These are phyloP conservation scores for Melanogrammus aeglefinus DNA, from an alignment of 2,797 vertebrate species.

Conservation along the genomic window DNA sequence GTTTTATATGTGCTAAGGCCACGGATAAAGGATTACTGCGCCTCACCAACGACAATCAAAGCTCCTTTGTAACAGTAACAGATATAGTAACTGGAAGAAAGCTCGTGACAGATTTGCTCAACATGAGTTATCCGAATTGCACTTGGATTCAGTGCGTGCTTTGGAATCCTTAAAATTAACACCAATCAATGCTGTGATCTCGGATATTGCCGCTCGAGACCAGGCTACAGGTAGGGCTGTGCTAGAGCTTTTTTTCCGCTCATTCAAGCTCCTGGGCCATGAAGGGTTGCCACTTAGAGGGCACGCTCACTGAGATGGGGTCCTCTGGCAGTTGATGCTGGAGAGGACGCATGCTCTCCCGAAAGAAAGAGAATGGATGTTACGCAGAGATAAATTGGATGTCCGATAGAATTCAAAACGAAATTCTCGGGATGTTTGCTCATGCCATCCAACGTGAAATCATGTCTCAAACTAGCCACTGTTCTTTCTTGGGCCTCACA, in stretches of 20 bases:
- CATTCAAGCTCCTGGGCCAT: background rate
- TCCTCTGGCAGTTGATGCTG: background rate
- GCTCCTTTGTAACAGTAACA: background rate
- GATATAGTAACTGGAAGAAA: background rate
- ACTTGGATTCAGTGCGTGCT: background rate
- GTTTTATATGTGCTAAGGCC: background rate
- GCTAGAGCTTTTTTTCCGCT: background rate
- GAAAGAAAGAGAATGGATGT: background rate
- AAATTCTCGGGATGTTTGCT: background rate
- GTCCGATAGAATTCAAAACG: background rate
- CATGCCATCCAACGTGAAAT: background rate
- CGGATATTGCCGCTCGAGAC: background rate
- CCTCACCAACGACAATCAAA: background rate
- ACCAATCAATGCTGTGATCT: background rate
- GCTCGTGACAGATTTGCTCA: background rate
- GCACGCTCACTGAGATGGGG: background rate
- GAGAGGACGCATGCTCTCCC: background rate
- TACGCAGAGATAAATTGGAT: slow-evolving; percentile 1
- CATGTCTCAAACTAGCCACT: background rate
- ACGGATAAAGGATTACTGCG: background rate
- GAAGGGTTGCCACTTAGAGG: background rate
- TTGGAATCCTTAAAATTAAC: background rate
- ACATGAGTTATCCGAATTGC: background rate
- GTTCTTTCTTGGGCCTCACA: background rate
- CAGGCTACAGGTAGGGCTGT: background rate